Evolutionary conservation across 2,113 vertebrate species (phyloP).

Genomic region (Puntigrus tetrazona): DNA sequence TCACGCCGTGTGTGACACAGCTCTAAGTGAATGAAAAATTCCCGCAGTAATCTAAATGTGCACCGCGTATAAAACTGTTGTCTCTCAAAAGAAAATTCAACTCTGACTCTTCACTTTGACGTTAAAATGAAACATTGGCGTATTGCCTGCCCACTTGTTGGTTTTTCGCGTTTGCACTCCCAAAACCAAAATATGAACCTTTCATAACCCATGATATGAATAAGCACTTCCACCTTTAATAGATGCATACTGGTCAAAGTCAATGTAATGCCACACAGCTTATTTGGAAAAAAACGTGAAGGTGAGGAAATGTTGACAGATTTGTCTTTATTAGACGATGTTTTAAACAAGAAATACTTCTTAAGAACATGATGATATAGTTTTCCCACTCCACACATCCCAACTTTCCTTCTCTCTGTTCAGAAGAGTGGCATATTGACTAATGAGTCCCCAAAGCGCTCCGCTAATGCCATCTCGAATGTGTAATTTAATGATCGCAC

Average conservation of each 20-base stretch:
- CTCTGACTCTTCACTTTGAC: no score
- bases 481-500: slow-evolving; percentile 45
- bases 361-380: not conserved
- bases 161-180: no score
- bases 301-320: not conserved
- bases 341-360: not conserved
- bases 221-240: not conserved
- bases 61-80: no score
- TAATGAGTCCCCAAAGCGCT: slow-evolving; percentile 40
- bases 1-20: no score
- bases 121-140: no score
- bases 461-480: slow-evolving; percentile 30
- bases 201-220: no score
- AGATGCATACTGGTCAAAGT: not conserved
- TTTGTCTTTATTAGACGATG: not conserved
- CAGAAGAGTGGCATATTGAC: slow-evolving; percentile 40
- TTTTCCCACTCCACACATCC: not conserved
- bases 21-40: no score
- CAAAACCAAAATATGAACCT: no score
- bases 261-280: not conserved
- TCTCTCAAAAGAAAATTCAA: no score
- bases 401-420: not conserved
- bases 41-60: no score
- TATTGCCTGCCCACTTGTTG: no score
- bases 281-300: not conserved